Evolutionary conservation across 1,140 invertebrate genomes (phyloP).

Genomic region (Lucilia sericata): DNA sequence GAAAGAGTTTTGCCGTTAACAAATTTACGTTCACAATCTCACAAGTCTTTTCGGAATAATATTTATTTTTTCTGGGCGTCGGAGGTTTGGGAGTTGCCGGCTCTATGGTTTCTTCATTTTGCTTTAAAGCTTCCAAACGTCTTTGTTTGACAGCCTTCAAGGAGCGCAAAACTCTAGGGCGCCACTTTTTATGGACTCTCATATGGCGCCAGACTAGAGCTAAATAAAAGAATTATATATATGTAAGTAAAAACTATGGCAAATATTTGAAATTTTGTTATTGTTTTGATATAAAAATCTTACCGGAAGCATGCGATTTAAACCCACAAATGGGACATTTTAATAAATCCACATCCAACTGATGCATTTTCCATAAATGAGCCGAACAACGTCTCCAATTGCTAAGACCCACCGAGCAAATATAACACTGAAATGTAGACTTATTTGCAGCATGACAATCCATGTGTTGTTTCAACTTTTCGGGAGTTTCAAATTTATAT

Average conservation of each 20-base stretch:
- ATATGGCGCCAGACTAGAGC: slow-evolving; percentile 64
- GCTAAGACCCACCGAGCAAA: slow-evolving; percentile 70
- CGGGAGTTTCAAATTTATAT: slow-evolving; percentile 70
- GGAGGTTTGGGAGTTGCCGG: background rate
- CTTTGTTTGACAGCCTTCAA: slow-evolving; percentile 52
- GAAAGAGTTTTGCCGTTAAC: slow-evolving; percentile 81
- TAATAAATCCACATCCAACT: slow-evolving; percentile 75
- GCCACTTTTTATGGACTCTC: slow-evolving; percentile 62
- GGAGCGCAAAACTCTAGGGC: slow-evolving; percentile 55
- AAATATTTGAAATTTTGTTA: background rate
- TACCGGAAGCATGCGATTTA: slow-evolving; percentile 35
- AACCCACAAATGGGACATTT: slow-evolving; percentile 75
- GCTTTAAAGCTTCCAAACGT: slow-evolving; percentile 52
- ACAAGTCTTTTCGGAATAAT: slow-evolving; percentile 78
- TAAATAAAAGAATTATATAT: slow-evolving; percentile 35
- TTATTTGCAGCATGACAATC: slow-evolving; percentile 67
- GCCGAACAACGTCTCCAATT: slow-evolving; percentile 75
- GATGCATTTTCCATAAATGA: slow-evolving; percentile 78
- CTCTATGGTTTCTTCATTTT: background rate
- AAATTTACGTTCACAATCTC: slow-evolving; percentile 78
- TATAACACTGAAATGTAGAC: slow-evolving; percentile 69
- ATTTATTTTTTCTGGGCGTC: slow-evolving; percentile 62
- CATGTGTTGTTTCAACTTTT: slow-evolving; percentile 69
- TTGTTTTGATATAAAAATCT: slow-evolving; percentile 9
- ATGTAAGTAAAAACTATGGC: too few relatives aligned